These are phyloP conservation scores for Betta splendens DNA, from an alignment of 2,797 vertebrate genomes.

Conservation along the genomic window DNA sequence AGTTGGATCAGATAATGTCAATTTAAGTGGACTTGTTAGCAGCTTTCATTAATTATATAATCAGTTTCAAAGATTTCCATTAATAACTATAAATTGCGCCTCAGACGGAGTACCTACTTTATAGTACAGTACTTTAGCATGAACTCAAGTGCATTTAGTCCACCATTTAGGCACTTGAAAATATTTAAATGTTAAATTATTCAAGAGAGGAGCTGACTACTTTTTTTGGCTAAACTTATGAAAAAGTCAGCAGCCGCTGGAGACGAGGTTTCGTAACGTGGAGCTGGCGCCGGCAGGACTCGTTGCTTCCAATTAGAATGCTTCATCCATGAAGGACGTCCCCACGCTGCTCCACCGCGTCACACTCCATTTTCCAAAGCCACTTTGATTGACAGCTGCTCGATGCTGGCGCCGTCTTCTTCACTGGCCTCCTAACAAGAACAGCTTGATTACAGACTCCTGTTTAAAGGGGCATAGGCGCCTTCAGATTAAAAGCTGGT, in stretches of 20 bases:
- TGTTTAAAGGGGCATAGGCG: background rate
- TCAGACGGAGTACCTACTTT: constrained; percentile 15
- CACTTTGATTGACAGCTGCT: constrained; percentile 52
- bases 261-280: constrained; percentile 30
- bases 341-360: constrained; percentile 15
- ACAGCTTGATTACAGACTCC: constrained; percentile 5
- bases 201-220: constrained; percentile 15
- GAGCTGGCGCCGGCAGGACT: constrained; percentile 23
- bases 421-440: constrained; percentile 15
- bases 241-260: constrained; percentile 41
- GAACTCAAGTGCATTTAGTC: constrained; percentile 26
- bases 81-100: constrained; percentile 18
- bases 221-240: constrained; percentile 37
- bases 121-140: constrained; percentile 14
- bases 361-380: constrained; percentile 38
- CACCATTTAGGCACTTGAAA: constrained; percentile 28
- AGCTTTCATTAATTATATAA: background rate
- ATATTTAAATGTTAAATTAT: constrained; percentile 49
- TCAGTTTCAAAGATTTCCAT: background rate
- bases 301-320: constrained; percentile 27
- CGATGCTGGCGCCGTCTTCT: background rate
- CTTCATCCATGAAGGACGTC: constrained; percentile 32
- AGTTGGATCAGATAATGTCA: constrained; percentile 11
- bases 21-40: constrained; percentile 2
- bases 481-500: constrained; percentile 6